Evolutionary conservation across 2,888 invertebrate species (phyloP).

Genomic region (Phasia obesa): DNA sequence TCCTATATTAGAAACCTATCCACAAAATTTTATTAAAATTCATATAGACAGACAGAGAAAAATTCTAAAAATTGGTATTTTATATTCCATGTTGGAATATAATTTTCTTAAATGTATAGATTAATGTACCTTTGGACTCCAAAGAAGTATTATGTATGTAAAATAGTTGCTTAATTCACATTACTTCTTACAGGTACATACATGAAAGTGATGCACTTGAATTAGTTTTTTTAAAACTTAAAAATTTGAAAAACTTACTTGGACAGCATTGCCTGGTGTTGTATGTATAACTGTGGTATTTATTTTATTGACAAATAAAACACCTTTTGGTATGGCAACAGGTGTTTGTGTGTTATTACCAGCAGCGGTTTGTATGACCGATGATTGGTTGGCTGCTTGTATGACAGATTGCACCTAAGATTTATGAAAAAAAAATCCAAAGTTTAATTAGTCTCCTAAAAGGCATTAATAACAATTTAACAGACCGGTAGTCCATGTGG

Average conservation of each 20-base stretch:
- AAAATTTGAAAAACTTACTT: conserved; percentile 83
- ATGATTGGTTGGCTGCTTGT: conserved; percentile 96
- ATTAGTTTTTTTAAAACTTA: neutral
- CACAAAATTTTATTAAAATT: no score
- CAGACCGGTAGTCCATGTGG: conserved; percentile 86
- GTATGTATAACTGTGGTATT: conserved; percentile 95
- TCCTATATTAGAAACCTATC: no score
- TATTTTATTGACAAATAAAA: conserved; percentile 95
- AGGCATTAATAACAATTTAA: conserved; percentile 6
- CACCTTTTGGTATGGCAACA: conserved; percentile 92
- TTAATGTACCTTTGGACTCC: no score
- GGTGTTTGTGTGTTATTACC: conserved; percentile 92
- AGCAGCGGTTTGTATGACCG: conserved; percentile 96
- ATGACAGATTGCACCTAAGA: conserved; percentile 90
- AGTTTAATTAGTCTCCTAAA: conserved; percentile 3
- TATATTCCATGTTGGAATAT: no score
- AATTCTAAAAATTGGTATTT: no score
- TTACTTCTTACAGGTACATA: neutral
- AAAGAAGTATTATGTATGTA: no score
- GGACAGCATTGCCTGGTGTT: conserved; percentile 87
- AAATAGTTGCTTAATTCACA: neutral
- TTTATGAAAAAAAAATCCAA: neutral
- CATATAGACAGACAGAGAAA: no score
- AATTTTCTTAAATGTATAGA: no score
- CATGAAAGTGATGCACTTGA: neutral